Conservation (phyloP, 2,888 invertebrate genomes). For the Amaurobius ferox region DNA sequence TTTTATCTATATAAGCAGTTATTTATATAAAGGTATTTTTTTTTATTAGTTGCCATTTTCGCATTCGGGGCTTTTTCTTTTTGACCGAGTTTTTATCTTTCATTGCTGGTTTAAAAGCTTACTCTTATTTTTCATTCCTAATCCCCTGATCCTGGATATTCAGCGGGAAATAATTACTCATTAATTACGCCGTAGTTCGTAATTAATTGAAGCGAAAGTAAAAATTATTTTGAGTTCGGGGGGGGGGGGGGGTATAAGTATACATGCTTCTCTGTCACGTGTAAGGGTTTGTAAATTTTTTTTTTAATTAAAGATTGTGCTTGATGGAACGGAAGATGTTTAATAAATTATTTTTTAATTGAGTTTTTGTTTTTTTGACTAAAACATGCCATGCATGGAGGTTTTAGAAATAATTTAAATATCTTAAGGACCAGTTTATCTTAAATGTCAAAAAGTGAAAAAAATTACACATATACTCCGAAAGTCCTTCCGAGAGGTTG, state of each 20-base stretch:
- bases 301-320: background rate
- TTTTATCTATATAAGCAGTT: constrained; percentile 1
- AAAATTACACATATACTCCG: too few relatives aligned
- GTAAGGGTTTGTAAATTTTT: background rate
- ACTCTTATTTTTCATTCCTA: constrained; percentile 43
- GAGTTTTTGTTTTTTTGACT: too few relatives aligned
- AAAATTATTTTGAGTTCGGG: background rate
- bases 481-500: too few relatives aligned
- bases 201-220: constrained; percentile 63
- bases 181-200: constrained; percentile 50
- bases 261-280: background rate
- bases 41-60: constrained; percentile 14
- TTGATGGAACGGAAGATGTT: background rate
- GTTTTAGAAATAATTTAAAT: too few relatives aligned
- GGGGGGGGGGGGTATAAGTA: background rate
- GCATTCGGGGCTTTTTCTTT: constrained; percentile 9
- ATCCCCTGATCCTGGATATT: constrained; percentile 41
- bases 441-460: too few relatives aligned
- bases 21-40: background rate
- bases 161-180: constrained; percentile 62
- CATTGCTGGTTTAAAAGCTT: constrained; percentile 51
- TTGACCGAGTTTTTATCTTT: constrained; percentile 29
- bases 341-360: constrained; percentile 3
- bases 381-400: too few relatives aligned
- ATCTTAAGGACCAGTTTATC: too few relatives aligned